Evolutionary conservation across 2,888 invertebrate genomes (phyloP), one percentile per base, ranked within the genome.

Genomic region (Melanchra persicariae): DNA sequence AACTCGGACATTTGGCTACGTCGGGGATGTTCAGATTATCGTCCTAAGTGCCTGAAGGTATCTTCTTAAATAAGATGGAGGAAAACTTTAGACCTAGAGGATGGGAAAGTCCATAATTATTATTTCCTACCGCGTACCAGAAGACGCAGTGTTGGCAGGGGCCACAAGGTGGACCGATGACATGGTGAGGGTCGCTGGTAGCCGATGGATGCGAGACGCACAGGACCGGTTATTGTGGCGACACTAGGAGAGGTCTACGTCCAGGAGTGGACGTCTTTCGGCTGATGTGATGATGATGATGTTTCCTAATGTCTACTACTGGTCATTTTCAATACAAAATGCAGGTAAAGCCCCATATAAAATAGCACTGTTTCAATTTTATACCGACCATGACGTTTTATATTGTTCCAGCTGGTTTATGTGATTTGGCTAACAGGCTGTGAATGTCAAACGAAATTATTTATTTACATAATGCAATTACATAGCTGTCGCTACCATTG

Each of bases 381-480:
- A 55, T 30, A 34, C 49, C 5, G 10, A 19, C 22, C 8, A 37
- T 57, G 24, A 30, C 51, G 30, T 55, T 24, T 12, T 45, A 49
- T 40, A 79, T 47, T 57, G 80, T 74, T 57, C 22, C 0, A 43
- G 2, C 43, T 74, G 9, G 63, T 74, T 79, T 62, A 74, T 79
- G n/a, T 61, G 40, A 79, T 79, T 61, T 59, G 45, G 47, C 9
- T 54, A 54, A 54, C 55, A 4, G 59, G 54, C 80, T 43, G 52
- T 59, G 47, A 75, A 63, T 54, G 75, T 58, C 75, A 58, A 79
- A 72, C 1, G n/a, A 52, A 58, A 47, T 76, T 65, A 76, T 81
- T 77, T 81, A 77, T 77, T 77, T 54, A 82, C 61, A 54, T 68
- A 65, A 77, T 70, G 26, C 78, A 78, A 82, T 82, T 70, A 78